These are phyloP conservation scores for Chrysolina americana DNA, from an alignment of 2,888 invertebrate species.

Conservation along the genomic window DNA sequence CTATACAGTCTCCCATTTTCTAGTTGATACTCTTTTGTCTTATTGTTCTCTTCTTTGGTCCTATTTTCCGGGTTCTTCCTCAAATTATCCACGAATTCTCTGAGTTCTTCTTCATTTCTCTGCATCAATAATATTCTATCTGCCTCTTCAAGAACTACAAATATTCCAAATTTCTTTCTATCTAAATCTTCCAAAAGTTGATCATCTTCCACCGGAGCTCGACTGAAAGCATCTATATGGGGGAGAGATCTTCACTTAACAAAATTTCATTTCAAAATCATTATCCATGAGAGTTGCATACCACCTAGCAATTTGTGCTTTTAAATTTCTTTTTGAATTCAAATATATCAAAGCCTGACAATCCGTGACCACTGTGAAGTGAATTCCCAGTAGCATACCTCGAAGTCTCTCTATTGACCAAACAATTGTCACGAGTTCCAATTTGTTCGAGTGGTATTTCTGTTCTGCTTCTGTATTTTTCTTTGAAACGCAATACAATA, in stretches of 20 bases:
- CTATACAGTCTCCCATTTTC: background rate
- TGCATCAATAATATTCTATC: background rate
- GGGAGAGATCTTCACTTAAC: too few species aligned
- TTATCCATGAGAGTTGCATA: background rate
- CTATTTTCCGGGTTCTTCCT: background rate
- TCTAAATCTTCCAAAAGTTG: background rate
- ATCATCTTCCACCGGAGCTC: too few species aligned
- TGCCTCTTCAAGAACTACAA: background rate
- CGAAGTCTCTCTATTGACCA: background rate
- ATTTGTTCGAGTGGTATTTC: slow-evolving; percentile 5
- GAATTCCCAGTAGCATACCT: background rate
- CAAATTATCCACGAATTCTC: background rate
- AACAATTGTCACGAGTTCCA: slow-evolving; percentile 7
- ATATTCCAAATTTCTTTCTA: background rate
- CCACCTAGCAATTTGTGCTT: slow-evolving; percentile 1
- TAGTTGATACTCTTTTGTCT: background rate
- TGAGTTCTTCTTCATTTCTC: background rate
- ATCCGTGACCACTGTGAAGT: slow-evolving; percentile 13
- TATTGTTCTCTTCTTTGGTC: background rate
- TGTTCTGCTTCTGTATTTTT: slow-evolving; percentile 13
- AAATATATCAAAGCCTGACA: slow-evolving; percentile 16
- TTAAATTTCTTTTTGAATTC: background rate
- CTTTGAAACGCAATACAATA: background rate
- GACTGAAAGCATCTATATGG: background rate
- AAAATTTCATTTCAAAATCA: background rate